A percentile compares a stretch with the other conserved stretches of the same genome.
Conservation (phyloP, 2,797 vertebrate genomes). For the Etheostoma perlongum region DNA sequence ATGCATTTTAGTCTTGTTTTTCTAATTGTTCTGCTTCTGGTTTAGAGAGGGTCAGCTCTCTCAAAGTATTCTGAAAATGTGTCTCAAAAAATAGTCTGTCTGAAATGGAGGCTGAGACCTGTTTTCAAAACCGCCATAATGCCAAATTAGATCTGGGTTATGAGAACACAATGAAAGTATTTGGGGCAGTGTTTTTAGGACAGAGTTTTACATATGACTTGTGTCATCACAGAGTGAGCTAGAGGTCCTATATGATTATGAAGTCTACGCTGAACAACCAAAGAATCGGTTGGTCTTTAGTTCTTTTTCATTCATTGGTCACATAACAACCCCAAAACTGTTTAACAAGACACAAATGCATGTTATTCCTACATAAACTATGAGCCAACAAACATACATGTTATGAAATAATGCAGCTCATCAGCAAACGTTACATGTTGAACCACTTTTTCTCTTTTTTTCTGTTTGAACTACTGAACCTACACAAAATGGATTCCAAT, state of each 20-base stretch:
- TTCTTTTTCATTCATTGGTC: not conserved
- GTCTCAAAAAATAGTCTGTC: conserved; percentile 11
- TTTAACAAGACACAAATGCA: not conserved
- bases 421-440: not conserved
- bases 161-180: conserved; percentile 53
- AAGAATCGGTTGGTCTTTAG: not conserved
- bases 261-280: too few species aligned
- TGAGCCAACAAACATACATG: not conserved
- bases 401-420: not conserved
- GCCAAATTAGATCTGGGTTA: conserved; percentile 71
- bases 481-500: conserved; percentile 25
- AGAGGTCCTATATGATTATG: conserved; percentile 14
- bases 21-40: conserved; percentile 40
- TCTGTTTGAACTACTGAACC: not conserved
- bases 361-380: not conserved
- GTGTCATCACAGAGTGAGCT: conserved; percentile 35
- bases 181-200: conserved; percentile 63
- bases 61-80: conserved; percentile 28
- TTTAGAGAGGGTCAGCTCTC: conserved; percentile 25
- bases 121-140: conserved; percentile 50
- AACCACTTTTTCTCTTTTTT: conserved; percentile 15
- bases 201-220: conserved; percentile 45
- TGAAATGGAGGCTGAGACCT: conserved; percentile 49
- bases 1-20: conserved; percentile 31
- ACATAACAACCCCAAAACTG: not conserved